Conservation (phyloP, 2,888 invertebrate species). For the Melanargia galathea region DNA sequence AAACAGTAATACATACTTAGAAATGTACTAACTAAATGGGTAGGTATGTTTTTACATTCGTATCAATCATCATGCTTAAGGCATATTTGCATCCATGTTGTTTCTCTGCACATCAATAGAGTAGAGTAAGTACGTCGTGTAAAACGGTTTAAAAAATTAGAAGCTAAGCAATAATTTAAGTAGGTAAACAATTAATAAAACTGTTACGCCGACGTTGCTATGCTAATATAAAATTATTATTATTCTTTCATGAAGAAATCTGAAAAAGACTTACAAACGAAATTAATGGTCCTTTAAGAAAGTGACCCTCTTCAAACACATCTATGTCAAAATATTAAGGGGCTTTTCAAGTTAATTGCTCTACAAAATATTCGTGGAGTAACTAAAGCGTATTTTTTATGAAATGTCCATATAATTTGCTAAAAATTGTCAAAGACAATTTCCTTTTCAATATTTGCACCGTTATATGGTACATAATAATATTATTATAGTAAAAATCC, state of each 20-base stretch:
- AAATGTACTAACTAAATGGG: too few species aligned
- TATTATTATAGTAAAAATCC: too few species aligned
- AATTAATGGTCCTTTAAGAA: slow-evolving; percentile 17
- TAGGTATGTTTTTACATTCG: too few species aligned
- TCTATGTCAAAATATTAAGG: slow-evolving; percentile 19
- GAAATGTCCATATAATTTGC: not conserved
- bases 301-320: slow-evolving; percentile 16
- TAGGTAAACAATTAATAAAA: not conserved
- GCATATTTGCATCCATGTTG: too few species aligned
- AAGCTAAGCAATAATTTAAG: not conserved
- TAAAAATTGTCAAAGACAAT: too few species aligned
- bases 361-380: slow-evolving; percentile 15
- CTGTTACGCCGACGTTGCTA: not conserved
- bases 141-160: too few species aligned
- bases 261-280: slow-evolving; percentile 10
- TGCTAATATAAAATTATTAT: not conserved
- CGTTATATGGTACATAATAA: too few species aligned
- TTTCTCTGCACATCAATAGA: too few species aligned
- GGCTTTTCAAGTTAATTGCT: slow-evolving; percentile 18
- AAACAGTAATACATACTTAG: too few species aligned
- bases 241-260: slow-evolving; percentile 5
- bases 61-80: too few species aligned
- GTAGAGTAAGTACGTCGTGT: too few species aligned
- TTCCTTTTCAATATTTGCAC: too few species aligned
- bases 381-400: not conserved